Base-by-base conservation (phyloP, 2,888 invertebrate genomes). In the Athetis lepigone region DNA sequence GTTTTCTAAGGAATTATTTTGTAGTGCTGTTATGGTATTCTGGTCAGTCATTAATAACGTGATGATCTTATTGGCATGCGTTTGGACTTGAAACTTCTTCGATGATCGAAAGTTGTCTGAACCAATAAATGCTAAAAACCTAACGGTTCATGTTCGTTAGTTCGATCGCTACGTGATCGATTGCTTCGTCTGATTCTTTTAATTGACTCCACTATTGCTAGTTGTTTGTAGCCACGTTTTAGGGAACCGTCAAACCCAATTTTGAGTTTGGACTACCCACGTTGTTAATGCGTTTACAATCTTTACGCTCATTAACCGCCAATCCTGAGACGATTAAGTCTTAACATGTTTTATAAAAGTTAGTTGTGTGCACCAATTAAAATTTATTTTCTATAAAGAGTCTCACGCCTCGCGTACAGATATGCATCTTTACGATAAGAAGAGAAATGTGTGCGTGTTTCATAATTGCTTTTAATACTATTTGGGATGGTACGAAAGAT, bases 251-350 rank as follows among this genome's bases (percentile, higher is more conserved):
- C 82, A 77, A 75, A 51, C 56, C 67, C 46, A 79, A 71, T 79
- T 70, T 72, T 72, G 5, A 40, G 52, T 68, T 74, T 59, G 61
- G 90, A 92, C 92, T 92, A 85, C 91, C 91, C 91, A 90, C 90
- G 91, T 85, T 70, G 91, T 87, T 88, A 88, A 89, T 90, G 82
- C 84, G 79, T 90, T 90, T 90, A 91, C 88, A 87, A 90, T 88
- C 91, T 93, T 93, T 91, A 90, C 92, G 93, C 92, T 92, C 92
- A 93, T 94, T 93, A 92, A 91, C 89, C 87, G 88, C 86, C 90
- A 91, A 91, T 92, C 88, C 88, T 83, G 77, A 80, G 81, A 85
- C 90, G 88, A 93, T 94, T 93, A 93, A 93, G 91, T 90, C 90
- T 90, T 91, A 92, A 91, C 89, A 83, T 88, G 87, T 90, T 90